Base-by-base conservation (phyloP, 1,140 invertebrate species). In the Drosophila sproati region DNA sequence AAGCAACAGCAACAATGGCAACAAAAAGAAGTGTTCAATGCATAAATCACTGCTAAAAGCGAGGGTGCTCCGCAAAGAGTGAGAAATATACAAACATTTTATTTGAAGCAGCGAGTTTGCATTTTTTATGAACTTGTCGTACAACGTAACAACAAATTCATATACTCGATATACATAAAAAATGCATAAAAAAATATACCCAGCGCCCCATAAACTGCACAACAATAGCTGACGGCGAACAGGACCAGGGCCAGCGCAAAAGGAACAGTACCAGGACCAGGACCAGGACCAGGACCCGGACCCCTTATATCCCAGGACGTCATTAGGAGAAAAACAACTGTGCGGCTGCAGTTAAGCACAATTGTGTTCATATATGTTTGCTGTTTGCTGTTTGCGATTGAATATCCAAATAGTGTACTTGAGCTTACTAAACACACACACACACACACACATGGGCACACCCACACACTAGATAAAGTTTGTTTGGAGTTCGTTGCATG, bases 71-170 rank as follows among this genome's bases (percentile, higher is more conserved):
- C 57, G 31, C 37, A 57, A 39, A 41, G 4, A 8, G 35, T 35
- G 35, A 4, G 29, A 43, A 20, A 39, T 51, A 74, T 50, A 63
- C 72, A 74, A 77, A 73, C 82, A 87, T 68, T 75, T 66, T 73
- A 68, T 77, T 73, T 79, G 68, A 87, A 80, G 83, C 77, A 64
- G 80, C 66, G 72, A 79, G 72, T 88, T 87, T 86, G 82, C 73
- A 88, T 87, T 87, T 86, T 87, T 88, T 88, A 87, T 87, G 82
- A 87, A 88, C 83, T 87, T 87, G 82, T 88, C 76, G 83, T 77
- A 87, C 82, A 87, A 54, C 79, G 54, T 59, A 50, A 72, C 60
- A 76, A 80, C 83, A 82, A 74, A 77, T 73, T 77, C 76, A 81
- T 86, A 75, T 86, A 78, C 75, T 79, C 79, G 71, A 86, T 87